Base-by-base conservation (phyloP, 2,113 vertebrate genomes). In the Amphilophus citrinellus region DNA sequence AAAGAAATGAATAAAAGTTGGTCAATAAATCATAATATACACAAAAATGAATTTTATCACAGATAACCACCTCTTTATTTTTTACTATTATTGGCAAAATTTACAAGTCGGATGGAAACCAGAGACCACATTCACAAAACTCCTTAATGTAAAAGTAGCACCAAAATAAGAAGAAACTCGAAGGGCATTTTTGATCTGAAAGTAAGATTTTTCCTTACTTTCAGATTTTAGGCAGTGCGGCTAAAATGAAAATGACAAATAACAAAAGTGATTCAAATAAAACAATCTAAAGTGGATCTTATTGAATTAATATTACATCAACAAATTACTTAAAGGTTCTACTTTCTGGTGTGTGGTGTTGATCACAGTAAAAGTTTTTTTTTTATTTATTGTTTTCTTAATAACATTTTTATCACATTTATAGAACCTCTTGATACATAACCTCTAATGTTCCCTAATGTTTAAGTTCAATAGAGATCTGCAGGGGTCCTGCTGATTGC, bases 401-500 rank as follows among this genome's bases (percentile, higher is more conserved):
- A 42, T 30, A 60, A 30, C n/a, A 60, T 59, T 77, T 77, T 60
- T 27, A 42, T 77, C 60, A 14, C 15, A 77, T 58, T 42, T 13
- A 14, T 8, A 47, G 39, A 61, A 30, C 15, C 22, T 17, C 27
- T 61, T 7, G 18, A 17, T 24, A 24, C 57, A 20, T 27, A 22
- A 65, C 18, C 44, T 59, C 15, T 57, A 61, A 76, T 27, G 66
- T 39, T 62, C 37, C 10, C 24, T n/a, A 73, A 61, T 24, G 62
- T 78, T 81, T 20, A 18, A 1, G 39, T 77, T n/a, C 47, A 42
- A 76, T 57, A 17, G 14, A 37, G 56, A 56, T 59, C 84, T 44
- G 35, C 56, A 10, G 57, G 58, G 65, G 88, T 39, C 60, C 56
- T 37, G 65, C 77, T 82, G 81, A 77, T 78, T 81, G 44, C 32